phyloP scores from a whole-genome alignment of 2,888 invertebrate species.

The Melipona beecheii region DNA sequence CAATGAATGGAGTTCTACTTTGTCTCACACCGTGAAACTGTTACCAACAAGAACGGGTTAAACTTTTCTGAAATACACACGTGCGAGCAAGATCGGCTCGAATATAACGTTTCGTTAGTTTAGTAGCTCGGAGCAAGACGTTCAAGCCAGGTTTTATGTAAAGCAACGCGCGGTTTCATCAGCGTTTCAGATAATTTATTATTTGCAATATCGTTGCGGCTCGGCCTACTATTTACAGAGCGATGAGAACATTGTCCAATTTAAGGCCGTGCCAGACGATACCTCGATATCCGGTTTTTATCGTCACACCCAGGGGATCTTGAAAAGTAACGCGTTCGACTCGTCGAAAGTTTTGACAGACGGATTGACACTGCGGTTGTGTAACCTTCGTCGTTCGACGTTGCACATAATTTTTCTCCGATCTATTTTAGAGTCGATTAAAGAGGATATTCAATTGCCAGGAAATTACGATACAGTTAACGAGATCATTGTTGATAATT shows the following conservation, averaged over 20 bases:
- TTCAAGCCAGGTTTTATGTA: conserved; percentile 12
- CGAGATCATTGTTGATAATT: background rate
- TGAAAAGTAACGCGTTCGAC: conserved; percentile 48
- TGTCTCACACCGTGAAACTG: background rate
- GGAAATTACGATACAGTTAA: background rate
- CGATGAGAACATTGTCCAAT: conserved; percentile 56
- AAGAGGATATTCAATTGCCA: background rate
- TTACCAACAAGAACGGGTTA: conserved; percentile 17
- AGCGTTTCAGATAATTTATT: conserved; percentile 2
- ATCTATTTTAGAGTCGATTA: background rate
- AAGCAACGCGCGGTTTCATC: conserved; percentile 11
- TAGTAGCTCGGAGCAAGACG: background rate
- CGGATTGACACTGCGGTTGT: conserved; percentile 9
- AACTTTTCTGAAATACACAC: conserved; percentile 12
- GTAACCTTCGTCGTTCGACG: background rate
- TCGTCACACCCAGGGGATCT: conserved; percentile 57
- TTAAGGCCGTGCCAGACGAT: conserved; percentile 58
- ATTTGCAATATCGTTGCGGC: conserved; percentile 33
- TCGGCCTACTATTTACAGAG: background rate
- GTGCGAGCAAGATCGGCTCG: background rate
- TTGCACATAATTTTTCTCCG: background rate
- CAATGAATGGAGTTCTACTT: background rate
- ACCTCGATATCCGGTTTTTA: conserved; percentile 67
- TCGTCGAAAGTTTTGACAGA: conserved; percentile 42
- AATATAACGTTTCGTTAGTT: background rate